A percentile compares a stretch with the other conserved stretches of the same genome.
These are phyloP conservation scores for Bombylius discolor DNA, from an alignment of 2,888 invertebrate species.

Conservation along the genomic window DNA sequence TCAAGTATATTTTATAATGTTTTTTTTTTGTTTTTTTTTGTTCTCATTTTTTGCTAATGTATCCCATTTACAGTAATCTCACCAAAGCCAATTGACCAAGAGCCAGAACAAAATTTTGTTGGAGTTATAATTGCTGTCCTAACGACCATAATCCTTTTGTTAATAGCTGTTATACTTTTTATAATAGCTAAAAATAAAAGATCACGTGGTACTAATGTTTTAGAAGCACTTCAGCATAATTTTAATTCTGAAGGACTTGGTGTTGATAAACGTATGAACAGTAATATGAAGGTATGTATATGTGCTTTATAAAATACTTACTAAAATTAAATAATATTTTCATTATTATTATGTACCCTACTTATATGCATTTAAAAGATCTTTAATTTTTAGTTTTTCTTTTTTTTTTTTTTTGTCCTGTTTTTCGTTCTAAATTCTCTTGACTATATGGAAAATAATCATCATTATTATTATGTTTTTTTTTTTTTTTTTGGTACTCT, in stretches of 20 bases:
- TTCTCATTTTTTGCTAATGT: conserved; percentile 4
- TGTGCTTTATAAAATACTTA: background rate
- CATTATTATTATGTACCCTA: too few species aligned
- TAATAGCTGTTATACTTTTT: conserved; percentile 55
- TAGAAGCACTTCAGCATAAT: conserved; percentile 37
- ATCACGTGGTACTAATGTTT: conserved; percentile 32
- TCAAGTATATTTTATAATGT: background rate
- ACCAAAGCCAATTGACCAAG: conserved; percentile 43
- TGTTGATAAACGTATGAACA: conserved; percentile 37
- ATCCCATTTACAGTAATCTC: conserved; percentile 26
- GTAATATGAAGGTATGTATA: conserved; percentile 36
- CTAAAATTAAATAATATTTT: too few species aligned
- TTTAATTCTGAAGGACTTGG: conserved; percentile 37
- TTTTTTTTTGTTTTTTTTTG: background rate
- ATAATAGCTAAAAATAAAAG: conserved; percentile 54
- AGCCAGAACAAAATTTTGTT: conserved; percentile 45
- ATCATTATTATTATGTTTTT: too few species aligned
- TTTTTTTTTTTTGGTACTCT: too few species aligned
- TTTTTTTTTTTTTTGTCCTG: too few species aligned
- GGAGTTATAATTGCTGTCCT: conserved; percentile 56
- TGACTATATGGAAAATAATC: too few species aligned
- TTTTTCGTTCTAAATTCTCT: too few species aligned
- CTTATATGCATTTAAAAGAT: too few species aligned
- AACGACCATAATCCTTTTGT: conserved; percentile 56
- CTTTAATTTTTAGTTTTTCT: too few species aligned